Evolutionary conservation across 2,888 invertebrate species (phyloP).

Genomic region (Protonemura montana): DNA sequence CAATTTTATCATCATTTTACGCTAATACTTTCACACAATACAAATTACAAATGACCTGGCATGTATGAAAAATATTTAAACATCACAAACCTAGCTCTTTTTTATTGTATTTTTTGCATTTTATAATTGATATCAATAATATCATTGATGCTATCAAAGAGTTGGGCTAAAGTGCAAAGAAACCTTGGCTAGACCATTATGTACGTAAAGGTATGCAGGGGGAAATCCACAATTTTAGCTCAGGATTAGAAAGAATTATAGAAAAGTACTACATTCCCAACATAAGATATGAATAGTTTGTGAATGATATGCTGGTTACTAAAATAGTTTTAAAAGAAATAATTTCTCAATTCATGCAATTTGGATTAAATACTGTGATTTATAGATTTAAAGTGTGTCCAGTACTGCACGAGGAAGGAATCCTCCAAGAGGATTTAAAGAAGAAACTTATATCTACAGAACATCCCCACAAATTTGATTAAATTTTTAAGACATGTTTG

Average conservation of each 20-base stretch:
- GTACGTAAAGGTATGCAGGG: neutral
- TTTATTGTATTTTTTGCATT: neutral
- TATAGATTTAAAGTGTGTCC: neutral
- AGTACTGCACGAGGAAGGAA: neutral
- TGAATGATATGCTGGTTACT: no score
- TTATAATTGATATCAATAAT: neutral
- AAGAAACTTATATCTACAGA: neutral
- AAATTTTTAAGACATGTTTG: neutral
- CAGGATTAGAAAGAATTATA: no score
- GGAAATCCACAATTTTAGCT: neutral
- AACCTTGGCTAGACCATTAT: neutral
- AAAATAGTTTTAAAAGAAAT: no score
- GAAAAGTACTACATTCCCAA: no score
- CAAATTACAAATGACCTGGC: neutral
- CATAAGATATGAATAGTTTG: no score
- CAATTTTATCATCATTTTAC: neutral
- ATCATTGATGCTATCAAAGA: neutral
- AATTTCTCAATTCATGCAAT: neutral
- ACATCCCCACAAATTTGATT: neutral
- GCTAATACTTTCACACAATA: conserved; percentile 12
- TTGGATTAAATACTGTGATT: neutral
- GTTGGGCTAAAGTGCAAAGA: neutral
- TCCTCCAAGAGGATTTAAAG: neutral
- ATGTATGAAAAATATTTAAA: conserved; percentile 27
- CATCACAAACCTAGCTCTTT: conserved; percentile 5